A percentile compares a stretch with the other conserved stretches of the same genome.
These are phyloP conservation scores for Drosophila murphyi DNA, from an alignment of 1,140 invertebrate genomes.

Conservation along the genomic window DNA sequence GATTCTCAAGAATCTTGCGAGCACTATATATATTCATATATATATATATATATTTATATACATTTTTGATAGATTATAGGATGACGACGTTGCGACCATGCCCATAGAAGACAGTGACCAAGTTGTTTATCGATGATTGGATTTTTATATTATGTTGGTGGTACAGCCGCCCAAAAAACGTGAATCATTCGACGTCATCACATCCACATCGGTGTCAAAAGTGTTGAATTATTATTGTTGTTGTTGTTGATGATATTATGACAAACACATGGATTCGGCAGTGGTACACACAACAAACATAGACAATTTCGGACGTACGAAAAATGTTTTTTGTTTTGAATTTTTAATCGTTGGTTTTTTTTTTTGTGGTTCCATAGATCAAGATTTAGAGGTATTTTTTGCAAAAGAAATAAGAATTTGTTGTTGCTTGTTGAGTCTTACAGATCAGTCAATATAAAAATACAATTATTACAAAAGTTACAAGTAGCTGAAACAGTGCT, in stretches of 20 bases:
- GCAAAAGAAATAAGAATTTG: slow-evolving; percentile 75
- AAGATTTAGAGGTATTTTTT: slow-evolving; percentile 47
- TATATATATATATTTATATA: slow-evolving; percentile 13
- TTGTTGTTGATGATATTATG: slow-evolving; percentile 62
- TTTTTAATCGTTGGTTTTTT: slow-evolving; percentile 27
- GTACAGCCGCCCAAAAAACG: slow-evolving; percentile 69
- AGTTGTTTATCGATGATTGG: slow-evolving; percentile 77
- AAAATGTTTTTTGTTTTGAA: slow-evolving; percentile 23
- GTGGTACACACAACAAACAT: slow-evolving; percentile 44
- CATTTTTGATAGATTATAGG: slow-evolving; percentile 13
- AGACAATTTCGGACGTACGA: slow-evolving; percentile 40
- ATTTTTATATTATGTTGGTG: slow-evolving; percentile 24
- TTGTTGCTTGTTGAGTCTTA: slow-evolving; percentile 73
- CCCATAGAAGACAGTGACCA: slow-evolving; percentile 84
- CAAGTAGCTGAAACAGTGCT: slow-evolving; percentile 57
- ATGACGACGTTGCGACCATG: slow-evolving; percentile 61
- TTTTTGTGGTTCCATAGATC: slow-evolving; percentile 32
- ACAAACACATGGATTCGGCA: slow-evolving; percentile 66
- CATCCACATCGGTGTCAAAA: slow-evolving; percentile 69
- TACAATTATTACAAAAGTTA: slow-evolving; percentile 48
- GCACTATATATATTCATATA: slow-evolving; percentile 88
- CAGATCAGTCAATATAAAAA: slow-evolving; percentile 53
- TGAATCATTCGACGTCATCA: slow-evolving; percentile 81
- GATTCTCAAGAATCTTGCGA: slow-evolving; percentile 99
- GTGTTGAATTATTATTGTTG: slow-evolving; percentile 54